These are phyloP conservation scores for Parazoanthus atlanticus DNA, from an alignment of 92 coral and sea anemone species.

Conservation along the genomic window DNA sequence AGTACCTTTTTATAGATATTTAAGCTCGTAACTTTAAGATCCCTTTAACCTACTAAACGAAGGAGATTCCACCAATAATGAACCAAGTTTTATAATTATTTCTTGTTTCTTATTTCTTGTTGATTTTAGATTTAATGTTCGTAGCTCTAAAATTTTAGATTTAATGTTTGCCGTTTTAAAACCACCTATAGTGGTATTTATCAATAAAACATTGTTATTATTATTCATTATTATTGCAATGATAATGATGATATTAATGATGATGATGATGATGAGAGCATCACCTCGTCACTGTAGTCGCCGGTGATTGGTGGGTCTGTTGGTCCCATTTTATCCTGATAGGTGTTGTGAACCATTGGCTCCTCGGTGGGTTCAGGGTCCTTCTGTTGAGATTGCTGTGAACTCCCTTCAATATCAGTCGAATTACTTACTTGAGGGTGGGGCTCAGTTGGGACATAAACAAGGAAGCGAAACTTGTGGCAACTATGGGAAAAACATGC, in stretches of 20 bases:
- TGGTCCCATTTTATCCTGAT: background rate
- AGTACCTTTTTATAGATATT: too few relatives aligned
- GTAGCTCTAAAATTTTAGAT: too few relatives aligned
- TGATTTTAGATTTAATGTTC: too few relatives aligned
- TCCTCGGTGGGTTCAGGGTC: background rate
- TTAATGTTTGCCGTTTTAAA: too few relatives aligned
- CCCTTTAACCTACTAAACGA: too few relatives aligned
- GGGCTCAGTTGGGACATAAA: background rate
- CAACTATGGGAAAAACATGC: background rate
- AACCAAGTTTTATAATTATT: too few relatives aligned
- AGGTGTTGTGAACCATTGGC: background rate
- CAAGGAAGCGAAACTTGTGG: constrained; percentile 30
- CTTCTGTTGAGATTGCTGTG: background rate
- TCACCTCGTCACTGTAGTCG: constrained; percentile 6
- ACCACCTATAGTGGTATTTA: too few relatives aligned
- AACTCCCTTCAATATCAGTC: background rate
- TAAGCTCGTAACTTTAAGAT: too few relatives aligned
- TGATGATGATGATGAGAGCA: background rate
- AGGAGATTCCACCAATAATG: too few relatives aligned
- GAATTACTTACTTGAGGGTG: background rate
- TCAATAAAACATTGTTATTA: too few relatives aligned
- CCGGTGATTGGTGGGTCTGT: background rate
- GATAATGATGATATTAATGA: background rate
- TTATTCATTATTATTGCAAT: background rate
- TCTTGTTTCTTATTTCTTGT: too few relatives aligned